Evolutionary conservation across 2,797 vertebrate species (phyloP).

Genomic region (Sarcophilus harrisii): DNA sequence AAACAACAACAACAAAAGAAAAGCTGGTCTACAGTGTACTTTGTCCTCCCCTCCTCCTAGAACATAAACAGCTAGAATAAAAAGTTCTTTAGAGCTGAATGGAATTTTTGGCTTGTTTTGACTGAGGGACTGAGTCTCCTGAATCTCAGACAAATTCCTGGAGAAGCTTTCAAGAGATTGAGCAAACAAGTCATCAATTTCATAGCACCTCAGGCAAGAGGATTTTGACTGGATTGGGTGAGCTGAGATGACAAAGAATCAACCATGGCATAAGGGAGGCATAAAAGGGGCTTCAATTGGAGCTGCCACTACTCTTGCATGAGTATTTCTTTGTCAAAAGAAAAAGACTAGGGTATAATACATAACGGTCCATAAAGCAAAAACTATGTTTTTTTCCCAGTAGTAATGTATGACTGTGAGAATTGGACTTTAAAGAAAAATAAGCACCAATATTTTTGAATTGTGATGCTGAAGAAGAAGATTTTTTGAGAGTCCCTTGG

Average conservation of each 20-base stretch:
- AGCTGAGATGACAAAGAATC: background rate
- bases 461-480: no score
- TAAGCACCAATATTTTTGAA: no score
- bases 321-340: background rate
- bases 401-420: no score
- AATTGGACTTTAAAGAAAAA: no score
- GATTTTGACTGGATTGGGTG: background rate
- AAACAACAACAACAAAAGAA: background rate
- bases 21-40: background rate
- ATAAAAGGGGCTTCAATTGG: background rate
- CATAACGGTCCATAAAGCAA: no score
- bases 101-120: background rate
- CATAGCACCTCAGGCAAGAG: background rate
- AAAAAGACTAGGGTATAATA: background rate
- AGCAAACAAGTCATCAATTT: background rate
- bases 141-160: background rate
- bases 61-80: background rate
- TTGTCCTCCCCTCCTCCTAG: background rate
- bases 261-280: background rate
- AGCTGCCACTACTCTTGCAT: background rate
- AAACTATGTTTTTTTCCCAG: no score
- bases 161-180: background rate
- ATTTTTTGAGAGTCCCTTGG: background rate
- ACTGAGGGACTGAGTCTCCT: background rate
- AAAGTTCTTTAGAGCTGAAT: background rate